Percentiles rank a stretch among this genome's conserved stretches.
Evolutionary conservation across 1,140 invertebrate species (phyloP).

Genomic region (Drosophila tropicalis): DNA sequence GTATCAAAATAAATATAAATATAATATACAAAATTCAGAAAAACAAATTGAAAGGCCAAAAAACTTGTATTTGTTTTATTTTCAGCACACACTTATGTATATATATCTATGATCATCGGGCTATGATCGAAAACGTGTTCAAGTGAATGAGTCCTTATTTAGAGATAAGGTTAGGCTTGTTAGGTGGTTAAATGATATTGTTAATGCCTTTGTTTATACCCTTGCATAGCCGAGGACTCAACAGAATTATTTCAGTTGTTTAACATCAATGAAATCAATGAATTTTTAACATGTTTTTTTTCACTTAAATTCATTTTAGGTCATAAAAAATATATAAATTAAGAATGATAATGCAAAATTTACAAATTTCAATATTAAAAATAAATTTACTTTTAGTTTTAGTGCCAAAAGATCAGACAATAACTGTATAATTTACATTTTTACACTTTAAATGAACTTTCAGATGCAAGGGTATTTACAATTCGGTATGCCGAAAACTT

Average conservation of each 20-base stretch:
- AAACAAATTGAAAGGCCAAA: conserved; percentile 17
- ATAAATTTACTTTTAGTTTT: no score
- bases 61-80: conserved; percentile 21
- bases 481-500: background rate
- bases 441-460: background rate
- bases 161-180: conserved; percentile 17
- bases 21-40: conserved; percentile 4
- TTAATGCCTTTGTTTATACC: background rate
- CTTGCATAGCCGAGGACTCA: background rate
- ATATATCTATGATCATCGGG: background rate
- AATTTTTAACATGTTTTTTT: no score
- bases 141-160: background rate
- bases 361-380: no score
- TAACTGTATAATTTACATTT: background rate
- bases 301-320: no score
- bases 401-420: background rate
- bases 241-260: no score
- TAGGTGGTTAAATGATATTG: conserved; percentile 32
- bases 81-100: conserved; percentile 17
- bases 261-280: no score
- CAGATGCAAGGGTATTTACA: background rate
- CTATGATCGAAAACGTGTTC: background rate
- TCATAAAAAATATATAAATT: no score
- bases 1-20: conserved; percentile 28
- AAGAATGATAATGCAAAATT: no score